Evolutionary conservation across 1,140 invertebrate genomes (phyloP).

Genomic region (Cydia fagiglandana): DNA sequence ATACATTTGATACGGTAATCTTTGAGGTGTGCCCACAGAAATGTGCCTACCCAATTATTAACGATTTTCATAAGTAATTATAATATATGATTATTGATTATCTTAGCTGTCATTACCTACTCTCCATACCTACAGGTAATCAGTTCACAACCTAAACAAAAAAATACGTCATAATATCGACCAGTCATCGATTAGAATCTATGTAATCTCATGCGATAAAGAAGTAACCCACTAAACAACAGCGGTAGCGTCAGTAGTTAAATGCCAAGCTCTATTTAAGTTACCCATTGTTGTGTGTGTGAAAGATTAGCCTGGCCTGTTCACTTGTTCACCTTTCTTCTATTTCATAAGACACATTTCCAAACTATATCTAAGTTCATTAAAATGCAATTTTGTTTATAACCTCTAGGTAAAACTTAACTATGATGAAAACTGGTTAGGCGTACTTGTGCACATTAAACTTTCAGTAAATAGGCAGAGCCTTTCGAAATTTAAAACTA

Average conservation of each 20-base stretch:
- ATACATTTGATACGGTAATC: no score
- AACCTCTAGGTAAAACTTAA: not conserved
- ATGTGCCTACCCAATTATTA: no score
- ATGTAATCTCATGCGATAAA: conserved; percentile 38
- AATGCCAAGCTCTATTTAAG: conserved; percentile 63
- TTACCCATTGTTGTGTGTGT: conserved; percentile 48
- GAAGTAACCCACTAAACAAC: conserved; percentile 35
- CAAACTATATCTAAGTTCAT: conserved; percentile 27
- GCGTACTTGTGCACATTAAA: conserved; percentile 16
- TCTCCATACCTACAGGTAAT: no score
- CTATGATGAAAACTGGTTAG: not conserved
- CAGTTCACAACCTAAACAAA: not conserved
- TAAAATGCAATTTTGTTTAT: conserved; percentile 4
- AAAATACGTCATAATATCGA: not conserved
- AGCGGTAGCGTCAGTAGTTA: conserved; percentile 40
- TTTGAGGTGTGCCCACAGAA: no score
- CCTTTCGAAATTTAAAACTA: conserved; percentile 13
- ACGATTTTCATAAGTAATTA: no score
- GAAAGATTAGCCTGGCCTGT: conserved; percentile 45
- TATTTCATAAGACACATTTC: conserved; percentile 12
- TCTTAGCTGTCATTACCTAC: no score
- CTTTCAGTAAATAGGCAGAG: conserved; percentile 20
- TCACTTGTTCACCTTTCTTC: conserved; percentile 58
- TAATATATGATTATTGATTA: no score
- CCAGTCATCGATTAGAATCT: not conserved